Evolutionary conservation across 2,113 vertebrate species (phyloP), one percentile per base, ranked within the genome.

Genomic region (Bujurquina vittata): DNA sequence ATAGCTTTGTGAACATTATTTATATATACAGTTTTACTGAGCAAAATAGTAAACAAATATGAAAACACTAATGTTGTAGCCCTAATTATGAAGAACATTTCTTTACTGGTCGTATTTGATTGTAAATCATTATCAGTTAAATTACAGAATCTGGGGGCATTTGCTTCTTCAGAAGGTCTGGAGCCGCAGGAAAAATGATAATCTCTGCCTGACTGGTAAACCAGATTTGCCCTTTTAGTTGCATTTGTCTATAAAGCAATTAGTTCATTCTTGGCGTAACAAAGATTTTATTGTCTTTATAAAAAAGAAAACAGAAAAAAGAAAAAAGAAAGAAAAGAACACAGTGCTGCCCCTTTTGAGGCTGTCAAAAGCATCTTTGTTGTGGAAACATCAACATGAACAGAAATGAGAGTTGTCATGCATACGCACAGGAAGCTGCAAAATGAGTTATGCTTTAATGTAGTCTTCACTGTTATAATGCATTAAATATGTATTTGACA

Each of bases 381-480:
- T 57, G 43, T 60, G 7, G 26, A 75, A 26, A 43, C 12, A 0
- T 33, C 26, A 40, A 59, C 18, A 72, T 33, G 20, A 79, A 37
- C 75, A 43, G 67, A 65, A n/a, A 0, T 49, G 33, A 73, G 52
- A 67, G 15, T 55, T 75, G 4, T 77, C 1, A 1, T 59, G n/a
- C 62, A 74, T 6, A 43, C 63, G 17, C 1, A 17, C 54, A 46
- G 23, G 10, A 37, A 55, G 4, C 22, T 60, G 14, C 20, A 49
- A 14, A 8, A n/a, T 75, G 73, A 84, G 20, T 84, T 69, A 17
- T 74, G 23, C 60, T 81, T 84, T 67, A 78, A 78, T 87, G 52
- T 37, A 63, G 29, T 73, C 77, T 31, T 62, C 23, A 33, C 37
- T 29, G 18, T 77, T 75, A 67, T 29, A 35, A 20, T 62, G 23